phyloP scores from a whole-genome alignment of 2,797 vertebrate genomes.

The Salmo trutta region DNA sequence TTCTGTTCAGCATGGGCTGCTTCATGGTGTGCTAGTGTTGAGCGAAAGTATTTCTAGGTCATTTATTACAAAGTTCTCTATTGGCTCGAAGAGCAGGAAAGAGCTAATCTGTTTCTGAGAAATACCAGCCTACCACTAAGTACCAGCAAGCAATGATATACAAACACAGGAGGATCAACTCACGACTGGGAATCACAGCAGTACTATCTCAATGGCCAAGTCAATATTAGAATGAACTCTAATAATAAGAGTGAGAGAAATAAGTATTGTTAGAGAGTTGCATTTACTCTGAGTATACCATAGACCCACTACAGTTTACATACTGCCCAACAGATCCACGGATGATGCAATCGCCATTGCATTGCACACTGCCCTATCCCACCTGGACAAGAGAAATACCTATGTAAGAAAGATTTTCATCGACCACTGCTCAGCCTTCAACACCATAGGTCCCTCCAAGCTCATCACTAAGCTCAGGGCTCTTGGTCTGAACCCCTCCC shows the following conservation, averaged over 20 bases:
- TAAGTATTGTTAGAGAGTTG: neutral
- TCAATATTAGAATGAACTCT: neutral
- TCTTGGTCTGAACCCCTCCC: too few species aligned
- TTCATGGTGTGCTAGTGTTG: neutral
- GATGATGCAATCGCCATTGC: too few species aligned
- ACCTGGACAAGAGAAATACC: too few species aligned
- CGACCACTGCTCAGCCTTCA: too few species aligned
- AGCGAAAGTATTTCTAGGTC: neutral
- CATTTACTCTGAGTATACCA: neutral
- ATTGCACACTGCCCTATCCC: too few species aligned
- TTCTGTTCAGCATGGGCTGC: neutral
- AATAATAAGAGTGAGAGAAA: neutral
- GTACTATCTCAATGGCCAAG: neutral
- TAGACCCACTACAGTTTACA: too few species aligned
- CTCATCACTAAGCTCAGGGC: too few species aligned
- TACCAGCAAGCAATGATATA: constrained; percentile 11
- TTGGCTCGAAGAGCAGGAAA: neutral
- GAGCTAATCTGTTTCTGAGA: constrained; percentile 6
- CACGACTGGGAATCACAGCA: neutral
- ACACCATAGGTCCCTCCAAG: too few species aligned
- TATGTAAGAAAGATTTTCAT: too few species aligned
- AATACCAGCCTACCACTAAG: neutral
- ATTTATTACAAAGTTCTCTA: neutral
- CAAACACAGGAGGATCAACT: constrained; percentile 10
- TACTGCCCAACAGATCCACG: too few species aligned